These are phyloP conservation scores for Drosophila littoralis DNA, from an alignment of 1,140 invertebrate species.

Conservation along the genomic window DNA sequence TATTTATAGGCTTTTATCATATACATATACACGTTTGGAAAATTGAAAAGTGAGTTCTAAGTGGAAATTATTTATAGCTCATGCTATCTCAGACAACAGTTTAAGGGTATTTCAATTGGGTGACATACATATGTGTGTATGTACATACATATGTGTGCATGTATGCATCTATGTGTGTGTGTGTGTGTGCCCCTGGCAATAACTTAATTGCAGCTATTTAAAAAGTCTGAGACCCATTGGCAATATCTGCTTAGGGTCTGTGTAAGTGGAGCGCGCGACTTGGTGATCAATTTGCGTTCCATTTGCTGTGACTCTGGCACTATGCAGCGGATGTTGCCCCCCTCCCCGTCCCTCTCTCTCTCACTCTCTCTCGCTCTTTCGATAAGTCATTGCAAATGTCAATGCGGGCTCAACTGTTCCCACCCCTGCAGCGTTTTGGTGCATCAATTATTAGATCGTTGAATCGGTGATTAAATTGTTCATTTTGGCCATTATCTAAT, in stretches of 20 bases:
- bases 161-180: no score
- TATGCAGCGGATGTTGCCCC: slow-evolving; percentile 41
- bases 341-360: neutral
- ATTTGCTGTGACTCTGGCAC: slow-evolving; percentile 22
- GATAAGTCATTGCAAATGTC: neutral
- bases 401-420: slow-evolving; percentile 25
- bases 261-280: slow-evolving; percentile 35
- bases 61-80: neutral
- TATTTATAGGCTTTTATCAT: no score
- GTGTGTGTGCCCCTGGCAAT: slow-evolving; percentile 21
- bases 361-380: neutral
- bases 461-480: slow-evolving; percentile 47
- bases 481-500: neutral
- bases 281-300: slow-evolving; percentile 41
- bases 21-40: no score
- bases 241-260: neutral
- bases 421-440: neutral
- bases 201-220: slow-evolving; percentile 64
- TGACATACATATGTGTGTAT: neutral
- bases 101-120: slow-evolving; percentile 8
- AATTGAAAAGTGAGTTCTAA: no score
- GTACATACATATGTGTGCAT: no score
- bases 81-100: neutral
- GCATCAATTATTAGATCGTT: slow-evolving; percentile 58
- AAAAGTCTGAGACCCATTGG: neutral